A percentile compares a stretch with the other conserved stretches of the same genome.
Conservation (phyloP, 1,140 invertebrate genomes). For the Drosophila sulfurigaster region DNA sequence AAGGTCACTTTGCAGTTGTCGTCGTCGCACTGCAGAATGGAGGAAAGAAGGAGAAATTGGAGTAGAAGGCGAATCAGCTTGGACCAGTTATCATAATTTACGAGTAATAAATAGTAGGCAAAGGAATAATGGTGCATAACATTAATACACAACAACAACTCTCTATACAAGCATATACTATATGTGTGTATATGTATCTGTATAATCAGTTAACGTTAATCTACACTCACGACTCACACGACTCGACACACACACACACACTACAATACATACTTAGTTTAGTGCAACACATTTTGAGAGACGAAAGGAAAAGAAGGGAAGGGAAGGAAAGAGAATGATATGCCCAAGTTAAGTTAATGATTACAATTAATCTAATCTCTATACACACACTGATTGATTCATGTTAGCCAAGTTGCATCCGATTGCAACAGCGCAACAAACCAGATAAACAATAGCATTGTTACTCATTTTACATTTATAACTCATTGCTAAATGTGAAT, state of each 20-base stretch:
- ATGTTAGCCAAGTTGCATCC: constrained; percentile 61
- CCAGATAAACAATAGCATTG: constrained; percentile 52
- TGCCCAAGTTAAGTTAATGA: constrained; percentile 67
- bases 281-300: constrained; percentile 36
- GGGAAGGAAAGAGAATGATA: constrained; percentile 36
- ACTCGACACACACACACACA: constrained; percentile 31
- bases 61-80: constrained; percentile 48
- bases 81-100: constrained; percentile 75
- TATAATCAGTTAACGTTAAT: constrained; percentile 70
- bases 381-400: constrained; percentile 44
- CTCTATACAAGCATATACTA: constrained; percentile 42
- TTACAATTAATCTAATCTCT: constrained; percentile 65
- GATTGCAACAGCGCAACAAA: constrained; percentile 27
- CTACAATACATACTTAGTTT: constrained; percentile 39
- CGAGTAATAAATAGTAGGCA: constrained; percentile 61
- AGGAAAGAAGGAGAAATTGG: constrained; percentile 1
- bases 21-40: constrained; percentile 35
- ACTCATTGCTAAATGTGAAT: constrained; percentile 39
- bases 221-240: constrained; percentile 33
- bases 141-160: constrained; percentile 47
- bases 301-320: constrained; percentile 19
- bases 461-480: constrained; percentile 57
- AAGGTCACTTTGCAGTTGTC: constrained; percentile 34
- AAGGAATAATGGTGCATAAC: constrained; percentile 78
- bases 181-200: constrained; percentile 39